phyloP scores from a whole-genome alignment of 2,113 vertebrate species.

The Coturnix japonica region DNA sequence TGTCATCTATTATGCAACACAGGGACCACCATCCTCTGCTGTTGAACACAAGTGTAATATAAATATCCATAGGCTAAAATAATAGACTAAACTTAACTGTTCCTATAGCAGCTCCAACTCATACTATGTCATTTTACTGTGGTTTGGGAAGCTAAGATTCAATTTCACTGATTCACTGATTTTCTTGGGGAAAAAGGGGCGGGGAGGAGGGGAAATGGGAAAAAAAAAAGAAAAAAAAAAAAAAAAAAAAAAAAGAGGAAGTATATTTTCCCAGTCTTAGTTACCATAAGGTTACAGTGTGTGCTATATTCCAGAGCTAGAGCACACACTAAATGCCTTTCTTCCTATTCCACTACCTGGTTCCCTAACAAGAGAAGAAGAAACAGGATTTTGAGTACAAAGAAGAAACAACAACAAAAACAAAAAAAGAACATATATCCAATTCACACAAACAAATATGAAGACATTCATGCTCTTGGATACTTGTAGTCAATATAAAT shows the following conservation, averaged over 20 bases:
- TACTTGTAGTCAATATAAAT: neutral
- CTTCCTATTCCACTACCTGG: neutral
- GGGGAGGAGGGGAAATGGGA: too few relatives aligned
- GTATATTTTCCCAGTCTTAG: neutral
- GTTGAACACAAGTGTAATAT: neutral
- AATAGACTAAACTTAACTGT: neutral
- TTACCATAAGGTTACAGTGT: neutral
- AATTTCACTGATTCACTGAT: neutral
- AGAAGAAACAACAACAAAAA: neutral
- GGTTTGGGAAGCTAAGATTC: neutral
- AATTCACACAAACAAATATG: neutral
- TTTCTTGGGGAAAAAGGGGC: neutral
- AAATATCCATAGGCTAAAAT: neutral
- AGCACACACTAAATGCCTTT: neutral
- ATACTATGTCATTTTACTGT: too few relatives aligned
- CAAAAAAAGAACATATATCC: fast-evolving
- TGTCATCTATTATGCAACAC: neutral
- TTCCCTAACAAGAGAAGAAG: neutral
- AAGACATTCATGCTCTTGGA: neutral
- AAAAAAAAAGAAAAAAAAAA: too few relatives aligned
- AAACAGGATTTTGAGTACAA: neutral
- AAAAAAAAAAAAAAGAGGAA: neutral
- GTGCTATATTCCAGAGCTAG: neutral
- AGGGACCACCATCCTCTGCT: neutral
- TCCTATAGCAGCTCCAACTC: neutral